phyloP scores from a whole-genome alignment of 1,140 invertebrate species.

The Solen grandis region DNA sequence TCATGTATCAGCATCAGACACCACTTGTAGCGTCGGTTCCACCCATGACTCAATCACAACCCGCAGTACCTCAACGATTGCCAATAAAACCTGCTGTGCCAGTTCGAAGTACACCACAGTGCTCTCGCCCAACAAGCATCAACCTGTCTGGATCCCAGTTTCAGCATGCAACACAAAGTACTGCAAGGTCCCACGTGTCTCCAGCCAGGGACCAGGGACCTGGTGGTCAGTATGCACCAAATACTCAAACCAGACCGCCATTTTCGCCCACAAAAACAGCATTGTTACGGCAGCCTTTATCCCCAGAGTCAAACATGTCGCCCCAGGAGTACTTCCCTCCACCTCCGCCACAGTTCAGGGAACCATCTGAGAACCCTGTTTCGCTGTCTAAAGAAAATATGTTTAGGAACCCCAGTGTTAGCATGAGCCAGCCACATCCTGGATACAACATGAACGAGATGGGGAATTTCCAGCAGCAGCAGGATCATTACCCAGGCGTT shows the following conservation, averaged over 20 bases:
- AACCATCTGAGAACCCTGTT: neutral
- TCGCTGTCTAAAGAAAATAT: no score
- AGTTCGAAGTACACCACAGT: neutral
- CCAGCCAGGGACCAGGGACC: slow-evolving; percentile 11
- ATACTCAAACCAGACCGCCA: neutral
- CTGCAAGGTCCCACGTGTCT: slow-evolving; percentile 11
- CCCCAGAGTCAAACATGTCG: neutral
- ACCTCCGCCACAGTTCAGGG: neutral
- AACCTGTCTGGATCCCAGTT: neutral
- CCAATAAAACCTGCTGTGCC: neutral
- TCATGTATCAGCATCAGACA: neutral
- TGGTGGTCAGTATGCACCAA: neutral
- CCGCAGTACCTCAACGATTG: neutral
- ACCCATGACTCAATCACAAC: no score
- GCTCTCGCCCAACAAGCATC: neutral
- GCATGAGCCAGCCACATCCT: no score
- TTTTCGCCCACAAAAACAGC: slow-evolving; percentile 16
- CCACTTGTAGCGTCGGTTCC: neutral
- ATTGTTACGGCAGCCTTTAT: slow-evolving; percentile 30
- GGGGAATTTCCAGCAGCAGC: no score
- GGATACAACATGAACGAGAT: no score
- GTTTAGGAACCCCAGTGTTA: no score
- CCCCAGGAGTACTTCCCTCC: slow-evolving; percentile 27
- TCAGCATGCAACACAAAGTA: no score
- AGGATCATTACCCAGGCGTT: no score